Percentiles rank a stretch among this genome's conserved stretches.
These are phyloP conservation scores for Zophobas morio DNA, from an alignment of 1,140 invertebrate genomes.

Conservation along the genomic window DNA sequence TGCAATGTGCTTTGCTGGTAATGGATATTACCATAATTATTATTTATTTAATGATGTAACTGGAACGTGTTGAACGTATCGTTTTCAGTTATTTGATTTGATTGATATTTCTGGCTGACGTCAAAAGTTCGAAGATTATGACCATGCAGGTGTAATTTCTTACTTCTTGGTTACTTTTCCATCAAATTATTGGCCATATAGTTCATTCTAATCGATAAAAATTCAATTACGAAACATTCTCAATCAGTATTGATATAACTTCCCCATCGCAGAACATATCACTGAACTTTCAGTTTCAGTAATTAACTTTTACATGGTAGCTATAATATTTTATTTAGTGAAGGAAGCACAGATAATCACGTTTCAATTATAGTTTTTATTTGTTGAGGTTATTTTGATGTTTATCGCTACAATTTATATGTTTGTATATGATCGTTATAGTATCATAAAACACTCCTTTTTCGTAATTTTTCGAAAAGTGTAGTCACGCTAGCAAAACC, in stretches of 20 bases:
- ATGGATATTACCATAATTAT: no score
- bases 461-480: background rate
- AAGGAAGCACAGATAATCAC: conserved; percentile 14
- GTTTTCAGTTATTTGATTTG: background rate
- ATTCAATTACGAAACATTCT: conserved; percentile 36
- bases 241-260: conserved; percentile 32
- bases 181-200: conserved; percentile 11
- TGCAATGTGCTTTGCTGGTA: no score
- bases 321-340: conserved; percentile 11
- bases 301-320: conserved; percentile 27
- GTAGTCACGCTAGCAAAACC: background rate
- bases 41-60: no score
- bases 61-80: no score
- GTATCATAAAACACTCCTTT: background rate
- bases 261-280: conserved; percentile 17
- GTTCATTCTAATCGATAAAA: conserved; percentile 25
- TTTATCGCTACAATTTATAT: conserved; percentile 3
- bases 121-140: conserved; percentile 4
- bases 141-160: background rate
- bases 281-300: conserved; percentile 30
- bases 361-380: conserved; percentile 15
- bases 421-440: background rate
- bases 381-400: conserved; percentile 8
- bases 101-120: background rate
- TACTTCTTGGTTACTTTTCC: conserved; percentile 9